phyloP scores from a whole-genome alignment of 92 coral and sea anemone species.

The Isaurus tuberculatus region DNA sequence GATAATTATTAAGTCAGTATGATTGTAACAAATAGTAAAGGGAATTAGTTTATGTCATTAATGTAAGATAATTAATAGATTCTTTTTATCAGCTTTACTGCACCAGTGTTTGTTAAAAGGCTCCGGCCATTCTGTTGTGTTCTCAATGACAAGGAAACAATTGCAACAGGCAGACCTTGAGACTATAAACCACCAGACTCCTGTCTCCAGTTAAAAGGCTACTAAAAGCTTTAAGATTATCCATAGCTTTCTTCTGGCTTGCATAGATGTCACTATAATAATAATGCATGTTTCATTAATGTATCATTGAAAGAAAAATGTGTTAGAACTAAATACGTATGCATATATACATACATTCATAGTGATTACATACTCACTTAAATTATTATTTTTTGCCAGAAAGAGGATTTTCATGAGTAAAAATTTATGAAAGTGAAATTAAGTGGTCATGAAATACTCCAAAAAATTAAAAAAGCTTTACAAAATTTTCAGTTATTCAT shows the following conservation, averaged over 20 bases:
- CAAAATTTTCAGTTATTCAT: too few relatives aligned
- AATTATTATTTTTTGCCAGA: too few relatives aligned
- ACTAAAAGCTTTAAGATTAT: conserved; percentile 1
- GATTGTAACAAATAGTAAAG: too few relatives aligned
- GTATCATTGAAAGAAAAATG: background rate
- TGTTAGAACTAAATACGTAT: background rate
- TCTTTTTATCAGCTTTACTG: background rate
- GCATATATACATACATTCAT: background rate
- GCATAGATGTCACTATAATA: background rate
- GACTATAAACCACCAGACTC: conserved; percentile 29
- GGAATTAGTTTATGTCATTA: background rate
- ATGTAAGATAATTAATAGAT: background rate
- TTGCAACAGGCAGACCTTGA: background rate
- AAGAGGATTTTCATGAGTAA: too few relatives aligned
- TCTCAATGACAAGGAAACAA: background rate
- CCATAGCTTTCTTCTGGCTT: background rate
- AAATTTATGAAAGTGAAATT: too few relatives aligned
- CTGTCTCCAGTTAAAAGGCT: conserved; percentile 32
- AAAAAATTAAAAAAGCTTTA: too few relatives aligned
- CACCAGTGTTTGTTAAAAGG: background rate
- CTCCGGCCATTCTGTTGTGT: conserved; percentile 5
- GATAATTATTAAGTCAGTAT: background rate
- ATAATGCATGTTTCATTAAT: background rate
- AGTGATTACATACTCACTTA: too few relatives aligned
- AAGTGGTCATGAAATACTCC: too few relatives aligned